Evolutionary conservation across 2,797 vertebrate genomes (phyloP), one percentile per base, ranked within the genome.

Genomic region (Hippopotamyrus pictus): DNA sequence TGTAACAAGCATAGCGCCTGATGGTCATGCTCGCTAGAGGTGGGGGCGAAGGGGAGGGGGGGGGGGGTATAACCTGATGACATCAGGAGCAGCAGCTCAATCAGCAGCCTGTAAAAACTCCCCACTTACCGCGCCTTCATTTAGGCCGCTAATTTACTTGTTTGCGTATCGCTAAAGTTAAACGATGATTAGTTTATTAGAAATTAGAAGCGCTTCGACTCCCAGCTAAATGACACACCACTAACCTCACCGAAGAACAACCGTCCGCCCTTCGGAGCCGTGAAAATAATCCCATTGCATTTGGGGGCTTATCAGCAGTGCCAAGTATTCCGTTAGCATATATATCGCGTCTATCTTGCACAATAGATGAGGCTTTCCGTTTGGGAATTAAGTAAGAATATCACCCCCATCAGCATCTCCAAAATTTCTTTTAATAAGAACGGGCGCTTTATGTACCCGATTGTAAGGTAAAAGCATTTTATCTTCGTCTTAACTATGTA

Each of bases 381-480:
- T 79, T 79, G 65, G 25, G 11, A 69, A 33, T 33, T 33, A 19
- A 44, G 29, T 44, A 14, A 37, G 25, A 29, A 79, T 85, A 25
- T 22, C n/a, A n/a, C 44, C 19, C 6, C 46, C 46, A 41, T 73
- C 69, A 25, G 48, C 41, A 57, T 90, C 82, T 53, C 88, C 89
- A 91, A 90, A 91, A 91, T 73, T 79, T 19, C 73, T 44, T 79
- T 46, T 46, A 79, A 19, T 73, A 73, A 73, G 29, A 73, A 37
- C 65, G 65, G 12, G 65, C 11, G 25, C 29, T 14, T 14, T 33
- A 29, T 69, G 65, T 12, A 11, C 65, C 25, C 29, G 29, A 37
- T n/a, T 14, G 73, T 19, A 19, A 79, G 2, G 73, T 19, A 8
- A n/a, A 7, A 3, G 41, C 19, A 44, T 46, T 44, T 79, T 44